These are phyloP conservation scores for Sarcophaga caerulescens DNA, from an alignment of 2,888 invertebrate genomes.

Conservation along the genomic window DNA sequence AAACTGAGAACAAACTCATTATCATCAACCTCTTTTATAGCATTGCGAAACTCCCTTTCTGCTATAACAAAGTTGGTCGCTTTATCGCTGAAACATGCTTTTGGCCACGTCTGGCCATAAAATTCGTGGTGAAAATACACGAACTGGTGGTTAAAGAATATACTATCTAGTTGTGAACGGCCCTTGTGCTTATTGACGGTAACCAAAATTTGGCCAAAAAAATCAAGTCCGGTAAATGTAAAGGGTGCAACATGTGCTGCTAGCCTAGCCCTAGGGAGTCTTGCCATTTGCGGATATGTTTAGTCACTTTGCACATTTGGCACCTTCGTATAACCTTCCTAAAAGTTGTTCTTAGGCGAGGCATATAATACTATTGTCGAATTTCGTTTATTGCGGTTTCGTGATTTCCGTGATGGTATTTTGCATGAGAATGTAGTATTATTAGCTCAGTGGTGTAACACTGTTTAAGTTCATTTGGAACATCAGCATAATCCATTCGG, in stretches of 20 bases:
- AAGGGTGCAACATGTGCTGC: constrained; percentile 17
- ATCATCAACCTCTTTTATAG: constrained; percentile 26
- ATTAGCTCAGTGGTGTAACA: constrained; percentile 30
- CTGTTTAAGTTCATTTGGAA: background rate
- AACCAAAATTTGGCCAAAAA: constrained; percentile 16
- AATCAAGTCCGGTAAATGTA: constrained; percentile 28
- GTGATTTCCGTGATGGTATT: constrained; percentile 29
- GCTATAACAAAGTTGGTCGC: constrained; percentile 36
- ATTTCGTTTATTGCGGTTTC: constrained; percentile 15
- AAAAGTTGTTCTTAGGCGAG: constrained; percentile 48
- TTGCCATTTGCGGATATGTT: constrained; percentile 49
- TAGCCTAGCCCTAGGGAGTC: constrained; percentile 10
- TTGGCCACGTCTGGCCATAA: constrained; percentile 44
- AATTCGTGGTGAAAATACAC: constrained; percentile 41
- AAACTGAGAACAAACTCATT: constrained; percentile 24
- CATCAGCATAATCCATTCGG: constrained; percentile 15
- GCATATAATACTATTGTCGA: constrained; percentile 36
- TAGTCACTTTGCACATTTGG: constrained; percentile 59
- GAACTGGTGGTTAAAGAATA: constrained; percentile 20
- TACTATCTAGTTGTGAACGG: constrained; percentile 27
- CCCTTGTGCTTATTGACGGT: background rate
- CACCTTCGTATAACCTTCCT: constrained; percentile 49
- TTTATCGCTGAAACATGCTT: constrained; percentile 41
- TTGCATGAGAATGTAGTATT: constrained; percentile 16
- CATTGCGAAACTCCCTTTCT: constrained; percentile 52